These are phyloP conservation scores for Hololepta plana DNA, from an alignment of 2,888 invertebrate genomes.

Conservation along the genomic window DNA sequence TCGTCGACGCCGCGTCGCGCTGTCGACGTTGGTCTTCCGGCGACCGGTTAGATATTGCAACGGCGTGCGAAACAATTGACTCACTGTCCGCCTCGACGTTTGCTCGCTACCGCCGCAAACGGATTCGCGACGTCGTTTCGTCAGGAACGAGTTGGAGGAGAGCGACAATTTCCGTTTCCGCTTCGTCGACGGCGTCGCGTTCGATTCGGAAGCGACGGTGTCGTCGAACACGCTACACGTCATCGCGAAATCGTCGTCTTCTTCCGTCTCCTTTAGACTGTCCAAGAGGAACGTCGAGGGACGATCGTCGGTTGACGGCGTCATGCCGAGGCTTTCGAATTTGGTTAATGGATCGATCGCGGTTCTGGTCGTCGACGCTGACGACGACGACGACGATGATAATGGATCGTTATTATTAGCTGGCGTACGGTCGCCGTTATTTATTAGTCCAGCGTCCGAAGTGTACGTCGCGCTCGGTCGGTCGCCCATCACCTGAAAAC, in stretches of 20 bases:
- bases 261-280: too few species aligned
- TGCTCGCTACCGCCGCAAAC: slow-evolving; percentile 18
- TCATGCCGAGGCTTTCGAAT: too few species aligned
- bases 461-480: slow-evolving; percentile 47
- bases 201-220: slow-evolving; percentile 9
- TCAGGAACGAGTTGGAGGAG: neutral
- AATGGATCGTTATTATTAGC: too few species aligned
- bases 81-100: slow-evolving; percentile 17
- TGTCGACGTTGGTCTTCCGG: slow-evolving; percentile 22
- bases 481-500: slow-evolving; percentile 54
- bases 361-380: too few species aligned
- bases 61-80: slow-evolving; percentile 23
- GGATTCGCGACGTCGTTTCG: slow-evolving; percentile 1
- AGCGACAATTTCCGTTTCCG: slow-evolving; percentile 15
- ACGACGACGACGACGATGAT: too few species aligned
- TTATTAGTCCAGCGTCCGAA: slow-evolving; percentile 45
- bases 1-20: slow-evolving; percentile 16
- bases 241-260: too few species aligned
- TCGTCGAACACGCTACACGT: slow-evolving; percentile 5
- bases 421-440: too few species aligned
- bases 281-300: too few species aligned
- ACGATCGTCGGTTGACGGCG: too few species aligned
- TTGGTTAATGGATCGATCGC: too few species aligned
- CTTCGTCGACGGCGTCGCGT: too few species aligned
- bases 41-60: slow-evolving; percentile 24